Evolutionary conservation across 2,113 vertebrate species (phyloP).

Genomic region (Paracanthobrama guichenoti): DNA sequence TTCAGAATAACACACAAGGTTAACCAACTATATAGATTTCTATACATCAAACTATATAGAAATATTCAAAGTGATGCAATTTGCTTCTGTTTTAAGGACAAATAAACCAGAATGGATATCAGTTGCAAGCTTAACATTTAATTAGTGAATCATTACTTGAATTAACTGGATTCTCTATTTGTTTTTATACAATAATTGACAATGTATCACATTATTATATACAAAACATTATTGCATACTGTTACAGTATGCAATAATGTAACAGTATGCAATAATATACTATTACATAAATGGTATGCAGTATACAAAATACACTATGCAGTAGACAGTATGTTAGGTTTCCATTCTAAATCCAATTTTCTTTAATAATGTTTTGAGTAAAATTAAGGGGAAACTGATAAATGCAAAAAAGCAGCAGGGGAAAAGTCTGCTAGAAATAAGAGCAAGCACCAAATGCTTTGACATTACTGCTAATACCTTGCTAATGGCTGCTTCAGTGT

Average conservation of each 20-base stretch:
- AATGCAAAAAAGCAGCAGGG: background rate
- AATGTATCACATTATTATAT: no score
- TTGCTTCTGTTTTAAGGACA: background rate
- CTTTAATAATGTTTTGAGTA: background rate
- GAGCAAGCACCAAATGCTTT: background rate
- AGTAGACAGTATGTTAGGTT: background rate
- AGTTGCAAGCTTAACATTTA: no score
- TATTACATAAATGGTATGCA: background rate
- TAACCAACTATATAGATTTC: background rate
- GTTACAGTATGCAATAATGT: no score
- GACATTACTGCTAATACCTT: constrained; percentile 80
- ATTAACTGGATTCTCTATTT: no score
- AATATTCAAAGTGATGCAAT: background rate
- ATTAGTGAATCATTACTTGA: no score
- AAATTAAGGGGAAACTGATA: background rate
- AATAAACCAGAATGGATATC: background rate
- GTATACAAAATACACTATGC: no score
- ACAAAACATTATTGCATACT: background rate
- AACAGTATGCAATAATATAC: no score
- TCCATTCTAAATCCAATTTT: background rate
- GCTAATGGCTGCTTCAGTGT: constrained; percentile 88
- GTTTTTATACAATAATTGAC: background rate
- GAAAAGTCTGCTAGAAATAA: background rate
- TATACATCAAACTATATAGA: background rate
- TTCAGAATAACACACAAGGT: background rate